A percentile compares a stretch with the other conserved stretches of the same genome.
phyloP scores from a whole-genome alignment of 2,113 vertebrate genomes.

The Laticauda laticaudata region DNA sequence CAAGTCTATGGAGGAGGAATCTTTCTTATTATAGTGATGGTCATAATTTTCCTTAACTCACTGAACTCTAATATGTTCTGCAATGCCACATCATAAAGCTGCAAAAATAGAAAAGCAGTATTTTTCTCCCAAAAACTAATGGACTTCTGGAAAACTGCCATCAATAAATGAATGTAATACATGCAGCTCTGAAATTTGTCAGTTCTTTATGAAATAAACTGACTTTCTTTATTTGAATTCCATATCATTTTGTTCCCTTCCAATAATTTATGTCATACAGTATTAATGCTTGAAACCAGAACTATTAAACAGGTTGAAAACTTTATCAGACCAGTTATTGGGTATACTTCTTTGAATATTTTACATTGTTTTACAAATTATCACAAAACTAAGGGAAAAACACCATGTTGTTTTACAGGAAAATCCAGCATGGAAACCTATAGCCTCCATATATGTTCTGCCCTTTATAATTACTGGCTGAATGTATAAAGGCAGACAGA shows the following conservation, averaged over 20 bases:
- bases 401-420: constrained; percentile 16
- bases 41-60: constrained; percentile 30
- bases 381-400: constrained; percentile 21
- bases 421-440: constrained; percentile 44
- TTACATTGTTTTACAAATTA: constrained; percentile 23
- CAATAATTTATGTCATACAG: constrained; percentile 34
- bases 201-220: constrained; percentile 32
- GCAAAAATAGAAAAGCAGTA: constrained; percentile 9
- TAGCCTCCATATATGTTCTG: not conserved
- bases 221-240: constrained; percentile 41
- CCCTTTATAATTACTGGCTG: too few relatives aligned
- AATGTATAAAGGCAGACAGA: too few relatives aligned
- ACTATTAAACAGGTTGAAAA: constrained; percentile 15
- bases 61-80: constrained; percentile 23
- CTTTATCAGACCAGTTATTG: not conserved
- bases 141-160: constrained; percentile 51
- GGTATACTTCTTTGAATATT: constrained; percentile 20
- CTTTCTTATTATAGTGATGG: not conserved
- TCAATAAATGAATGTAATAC: constrained; percentile 34
- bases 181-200: constrained; percentile 16
- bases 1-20: not conserved
- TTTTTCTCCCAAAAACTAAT: constrained; percentile 42
- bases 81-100: constrained; percentile 33
- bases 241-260: constrained; percentile 14
- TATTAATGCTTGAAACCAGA: constrained; percentile 19